Conservation (phyloP, 2,797 vertebrate species). For the Enteromius treurensis region DNA sequence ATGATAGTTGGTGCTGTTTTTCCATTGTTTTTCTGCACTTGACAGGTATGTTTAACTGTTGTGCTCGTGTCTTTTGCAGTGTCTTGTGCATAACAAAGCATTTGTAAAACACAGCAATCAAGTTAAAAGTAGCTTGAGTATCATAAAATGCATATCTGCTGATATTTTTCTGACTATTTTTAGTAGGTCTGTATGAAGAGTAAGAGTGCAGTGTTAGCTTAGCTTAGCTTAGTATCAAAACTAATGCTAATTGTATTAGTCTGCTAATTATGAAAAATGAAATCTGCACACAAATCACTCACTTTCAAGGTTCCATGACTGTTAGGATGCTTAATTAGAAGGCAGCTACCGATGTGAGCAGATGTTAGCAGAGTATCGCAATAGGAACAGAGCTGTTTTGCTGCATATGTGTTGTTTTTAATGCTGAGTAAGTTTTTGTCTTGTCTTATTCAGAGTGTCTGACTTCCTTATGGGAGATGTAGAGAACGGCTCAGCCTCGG, state of each 20-base stretch:
- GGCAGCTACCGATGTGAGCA: neutral
- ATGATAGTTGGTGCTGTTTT: neutral
- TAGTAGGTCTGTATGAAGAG: neutral
- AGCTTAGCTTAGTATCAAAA: neutral
- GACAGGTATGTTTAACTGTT: neutral
- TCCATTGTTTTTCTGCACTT: too few relatives aligned
- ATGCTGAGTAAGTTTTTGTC: constrained; percentile 48
- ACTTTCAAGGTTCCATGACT: neutral
- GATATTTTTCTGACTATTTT: neutral
- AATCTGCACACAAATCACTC: neutral
- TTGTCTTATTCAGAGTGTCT: constrained; percentile 86
- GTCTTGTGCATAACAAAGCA: neutral
- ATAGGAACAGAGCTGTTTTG: neutral
- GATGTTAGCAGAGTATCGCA: neutral
- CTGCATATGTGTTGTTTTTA: constrained; percentile 19
- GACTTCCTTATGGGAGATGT: constrained; percentile 99
- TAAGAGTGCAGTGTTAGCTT: neutral
- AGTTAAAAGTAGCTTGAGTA: neutral
- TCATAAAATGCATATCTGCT: neutral
- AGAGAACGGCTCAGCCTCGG: constrained; percentile 91
- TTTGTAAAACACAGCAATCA: neutral
- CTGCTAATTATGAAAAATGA: neutral
- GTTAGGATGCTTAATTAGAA: neutral
- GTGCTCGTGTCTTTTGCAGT: neutral
- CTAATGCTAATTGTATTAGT: neutral